These are phyloP conservation scores for Merluccius polli DNA, from an alignment of 2,797 vertebrate genomes.

Conservation along the genomic window DNA sequence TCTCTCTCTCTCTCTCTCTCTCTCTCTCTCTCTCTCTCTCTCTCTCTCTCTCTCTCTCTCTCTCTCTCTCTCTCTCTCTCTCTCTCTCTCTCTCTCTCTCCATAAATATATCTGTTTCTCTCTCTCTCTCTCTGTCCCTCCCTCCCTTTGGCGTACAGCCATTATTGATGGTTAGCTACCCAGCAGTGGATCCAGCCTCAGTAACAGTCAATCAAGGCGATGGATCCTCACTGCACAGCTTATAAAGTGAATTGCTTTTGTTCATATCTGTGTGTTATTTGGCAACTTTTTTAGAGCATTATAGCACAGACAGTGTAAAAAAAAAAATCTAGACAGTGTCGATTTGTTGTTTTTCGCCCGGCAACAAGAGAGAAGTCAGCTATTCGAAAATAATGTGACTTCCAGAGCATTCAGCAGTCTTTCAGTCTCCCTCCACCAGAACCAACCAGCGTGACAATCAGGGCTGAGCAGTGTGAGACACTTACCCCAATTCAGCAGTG, in stretches of 20 bases:
- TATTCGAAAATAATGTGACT: slow-evolving; percentile 25
- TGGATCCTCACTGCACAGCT: background rate
- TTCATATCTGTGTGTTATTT: background rate
- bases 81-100: background rate
- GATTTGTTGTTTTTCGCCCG: background rate
- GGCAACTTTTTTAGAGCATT: no score
- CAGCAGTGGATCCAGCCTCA: slow-evolving; percentile 29
- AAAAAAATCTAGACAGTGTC: background rate
- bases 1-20: no score
- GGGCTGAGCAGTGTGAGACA: slow-evolving; percentile 47
- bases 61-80: no score
- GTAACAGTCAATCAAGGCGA: slow-evolving; percentile 39
- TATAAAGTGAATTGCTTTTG: background rate
- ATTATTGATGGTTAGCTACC: background rate
- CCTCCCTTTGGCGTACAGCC: background rate
- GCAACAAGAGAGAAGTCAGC: slow-evolving; percentile 13
- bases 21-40: no score
- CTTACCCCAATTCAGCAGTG: slow-evolving; percentile 56
- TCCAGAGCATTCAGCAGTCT: slow-evolving; percentile 37
- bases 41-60: no score
- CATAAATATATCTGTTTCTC: background rate
- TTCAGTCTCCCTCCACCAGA: slow-evolving; percentile 28
- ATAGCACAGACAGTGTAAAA: background rate
- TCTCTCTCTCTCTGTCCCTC: background rate
- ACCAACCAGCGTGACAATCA: slow-evolving; percentile 48